phyloP scores from a whole-genome alignment of 1,140 invertebrate genomes.

The Fopius arisanus region DNA sequence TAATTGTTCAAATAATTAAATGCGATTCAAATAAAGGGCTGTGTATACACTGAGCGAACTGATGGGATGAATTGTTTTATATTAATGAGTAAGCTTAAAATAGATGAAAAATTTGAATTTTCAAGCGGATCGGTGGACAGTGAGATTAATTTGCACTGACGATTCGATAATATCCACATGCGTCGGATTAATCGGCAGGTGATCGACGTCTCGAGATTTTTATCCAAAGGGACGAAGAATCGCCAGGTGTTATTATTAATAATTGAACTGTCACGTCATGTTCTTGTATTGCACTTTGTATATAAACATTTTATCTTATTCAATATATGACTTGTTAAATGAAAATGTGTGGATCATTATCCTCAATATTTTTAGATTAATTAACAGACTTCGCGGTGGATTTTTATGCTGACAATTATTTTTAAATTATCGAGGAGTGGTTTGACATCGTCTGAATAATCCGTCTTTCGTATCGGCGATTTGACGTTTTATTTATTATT shows the following conservation, averaged over 20 bases:
- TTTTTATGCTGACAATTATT: neutral
- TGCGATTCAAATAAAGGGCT: neutral
- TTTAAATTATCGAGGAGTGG: too few species aligned
- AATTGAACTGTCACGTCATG: neutral
- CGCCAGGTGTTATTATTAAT: neutral
- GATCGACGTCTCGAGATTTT: neutral
- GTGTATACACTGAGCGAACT: neutral
- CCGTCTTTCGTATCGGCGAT: too few species aligned
- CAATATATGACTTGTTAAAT: conserved; percentile 4
- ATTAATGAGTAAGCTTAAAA: neutral
- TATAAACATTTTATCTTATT: neutral
- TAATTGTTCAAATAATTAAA: neutral
- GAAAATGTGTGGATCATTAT: neutral
- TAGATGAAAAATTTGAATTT: neutral
- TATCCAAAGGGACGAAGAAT: neutral
- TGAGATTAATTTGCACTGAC: neutral
- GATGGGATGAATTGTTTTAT: neutral
- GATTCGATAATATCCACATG: neutral
- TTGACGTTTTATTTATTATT: too few species aligned
- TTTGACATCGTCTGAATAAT: too few species aligned
- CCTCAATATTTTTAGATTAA: too few species aligned
- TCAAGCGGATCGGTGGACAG: neutral
- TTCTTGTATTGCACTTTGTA: neutral
- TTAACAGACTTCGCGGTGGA: too few species aligned
- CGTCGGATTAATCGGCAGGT: too few species aligned